A percentile compares a stretch with the other conserved stretches of the same genome.
These are phyloP conservation scores for Orthonychiurus folsomi DNA, from an alignment of 2,888 invertebrate species.

Conservation along the genomic window DNA sequence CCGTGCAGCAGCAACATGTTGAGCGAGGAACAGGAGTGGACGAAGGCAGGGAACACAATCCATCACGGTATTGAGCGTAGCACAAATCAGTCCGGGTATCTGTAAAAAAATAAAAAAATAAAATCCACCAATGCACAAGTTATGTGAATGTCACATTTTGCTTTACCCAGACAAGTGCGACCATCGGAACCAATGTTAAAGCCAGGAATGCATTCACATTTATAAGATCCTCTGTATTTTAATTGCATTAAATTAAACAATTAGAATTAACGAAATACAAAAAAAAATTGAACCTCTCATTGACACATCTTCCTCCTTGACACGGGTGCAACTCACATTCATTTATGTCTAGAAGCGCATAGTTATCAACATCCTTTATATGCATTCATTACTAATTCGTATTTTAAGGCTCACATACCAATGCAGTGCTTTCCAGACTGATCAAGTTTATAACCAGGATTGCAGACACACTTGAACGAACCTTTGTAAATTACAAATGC, in stretches of 20 bases:
- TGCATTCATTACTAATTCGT: too few relatives aligned
- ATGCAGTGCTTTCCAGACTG: slow-evolving; percentile 56
- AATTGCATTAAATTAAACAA: too few relatives aligned
- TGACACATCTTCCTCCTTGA: slow-evolving; percentile 59
- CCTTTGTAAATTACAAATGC: too few relatives aligned
- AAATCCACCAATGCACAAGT: too few relatives aligned
- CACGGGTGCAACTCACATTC: slow-evolving; percentile 60
- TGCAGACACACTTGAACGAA: slow-evolving; percentile 59
- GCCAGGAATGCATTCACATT: slow-evolving; percentile 59
- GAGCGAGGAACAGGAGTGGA: slow-evolving; percentile 70
- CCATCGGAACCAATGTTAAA: slow-evolving; percentile 66
- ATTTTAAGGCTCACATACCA: slow-evolving; percentile 46
- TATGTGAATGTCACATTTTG: neutral
- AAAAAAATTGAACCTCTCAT: too few relatives aligned
- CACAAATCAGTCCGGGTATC: slow-evolving; percentile 75
- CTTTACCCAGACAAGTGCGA: slow-evolving; percentile 62
- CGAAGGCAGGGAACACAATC: slow-evolving; percentile 67
- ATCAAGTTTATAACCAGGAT: slow-evolving; percentile 57
- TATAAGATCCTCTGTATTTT: slow-evolving; percentile 62
- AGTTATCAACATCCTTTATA: too few relatives aligned
- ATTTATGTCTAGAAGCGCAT: slow-evolving; percentile 53
- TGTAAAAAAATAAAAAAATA: too few relatives aligned
- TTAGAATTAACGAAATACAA: too few relatives aligned
- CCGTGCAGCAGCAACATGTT: slow-evolving; percentile 71
- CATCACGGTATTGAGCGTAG: slow-evolving; percentile 67